A percentile compares a stretch with the other conserved stretches of the same genome.
These are phyloP conservation scores for Gopherus flavomarginatus DNA, from an alignment of 2,113 vertebrate genomes.

Conservation along the genomic window DNA sequence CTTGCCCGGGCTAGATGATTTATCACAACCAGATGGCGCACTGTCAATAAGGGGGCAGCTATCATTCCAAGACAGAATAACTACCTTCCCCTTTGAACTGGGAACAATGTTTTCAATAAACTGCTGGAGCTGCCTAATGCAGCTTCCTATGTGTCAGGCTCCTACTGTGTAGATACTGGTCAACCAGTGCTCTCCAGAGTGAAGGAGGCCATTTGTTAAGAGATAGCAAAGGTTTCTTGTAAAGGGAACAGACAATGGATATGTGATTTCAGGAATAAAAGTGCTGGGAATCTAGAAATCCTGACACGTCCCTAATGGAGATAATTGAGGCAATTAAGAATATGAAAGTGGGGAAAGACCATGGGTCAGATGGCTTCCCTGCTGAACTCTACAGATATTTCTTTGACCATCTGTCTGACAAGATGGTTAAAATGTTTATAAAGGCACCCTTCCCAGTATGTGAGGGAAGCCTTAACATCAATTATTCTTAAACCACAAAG, in stretches of 20 bases:
- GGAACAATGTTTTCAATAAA: constrained; percentile 71
- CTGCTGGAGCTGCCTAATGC: constrained; percentile 49
- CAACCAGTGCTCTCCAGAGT: constrained; percentile 20
- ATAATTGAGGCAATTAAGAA: not conserved
- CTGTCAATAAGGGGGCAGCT: constrained; percentile 52
- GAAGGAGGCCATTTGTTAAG: constrained; percentile 42
- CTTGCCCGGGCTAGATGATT: constrained; percentile 39
- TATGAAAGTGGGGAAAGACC: not conserved
- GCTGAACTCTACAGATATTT: not conserved
- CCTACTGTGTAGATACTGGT: constrained; percentile 57
- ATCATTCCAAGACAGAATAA: constrained; percentile 59
- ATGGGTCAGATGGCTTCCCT: not conserved
- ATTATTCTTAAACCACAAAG: not conserved
- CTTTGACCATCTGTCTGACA: not conserved
- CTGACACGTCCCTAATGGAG: not conserved
- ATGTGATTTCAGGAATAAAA: not conserved
- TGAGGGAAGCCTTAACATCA: not conserved
- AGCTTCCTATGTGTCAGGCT: constrained; percentile 64
- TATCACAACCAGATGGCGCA: constrained; percentile 69
- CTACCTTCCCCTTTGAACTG: constrained; percentile 65
- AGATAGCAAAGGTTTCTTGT: not conserved
- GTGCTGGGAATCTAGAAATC: not conserved
- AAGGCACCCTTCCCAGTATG: not conserved
- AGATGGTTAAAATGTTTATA: not conserved
- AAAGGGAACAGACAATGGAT: not conserved